Evolutionary conservation across 2,113 vertebrate genomes (phyloP).

Genomic region (Aspidoscelis tigris): DNA sequence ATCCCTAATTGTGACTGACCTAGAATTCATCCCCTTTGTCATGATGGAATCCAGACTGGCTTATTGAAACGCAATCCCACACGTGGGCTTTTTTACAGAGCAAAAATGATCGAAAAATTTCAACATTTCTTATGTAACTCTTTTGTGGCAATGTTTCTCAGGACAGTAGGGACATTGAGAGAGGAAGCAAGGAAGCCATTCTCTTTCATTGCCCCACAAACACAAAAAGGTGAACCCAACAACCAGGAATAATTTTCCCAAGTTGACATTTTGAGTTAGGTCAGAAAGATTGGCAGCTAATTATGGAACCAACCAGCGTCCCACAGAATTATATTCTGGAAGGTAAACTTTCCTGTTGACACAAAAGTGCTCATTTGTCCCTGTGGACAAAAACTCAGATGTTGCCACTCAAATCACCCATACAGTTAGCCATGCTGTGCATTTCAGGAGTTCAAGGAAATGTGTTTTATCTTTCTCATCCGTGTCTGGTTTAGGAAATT

Average conservation of each 20-base stretch:
- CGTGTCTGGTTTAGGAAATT: not conserved
- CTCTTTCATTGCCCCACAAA: not conserved
- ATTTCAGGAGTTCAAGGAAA: slow-evolving; percentile 41
- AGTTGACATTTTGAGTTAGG: slow-evolving; percentile 46
- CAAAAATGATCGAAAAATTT: not conserved
- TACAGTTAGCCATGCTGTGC: slow-evolving; percentile 6
- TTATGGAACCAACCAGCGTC: slow-evolving; percentile 39
- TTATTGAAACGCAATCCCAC: not conserved
- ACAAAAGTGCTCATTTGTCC: not conserved
- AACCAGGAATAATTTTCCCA: slow-evolving; percentile 50
- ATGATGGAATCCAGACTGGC: not conserved
- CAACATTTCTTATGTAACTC: slow-evolving; percentile 4
- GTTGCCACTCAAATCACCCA: slow-evolving; percentile 37
- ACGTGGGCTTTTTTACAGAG: not conserved
- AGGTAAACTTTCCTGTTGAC: slow-evolving; percentile 24
- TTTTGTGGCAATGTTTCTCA: slow-evolving; percentile 50
- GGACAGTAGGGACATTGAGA: slow-evolving; percentile 13
- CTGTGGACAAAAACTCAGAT: slow-evolving; percentile 46
- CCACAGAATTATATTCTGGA: slow-evolving; percentile 36
- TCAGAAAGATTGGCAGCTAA: slow-evolving; percentile 53
- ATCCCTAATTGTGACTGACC: not conserved
- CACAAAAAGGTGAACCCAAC: slow-evolving; percentile 11
- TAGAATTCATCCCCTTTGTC: not conserved
- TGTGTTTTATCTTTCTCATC: slow-evolving; percentile 21
- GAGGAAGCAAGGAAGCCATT: slow-evolving; percentile 25